Evolutionary conservation across 2,113 vertebrate genomes (phyloP), one percentile per base, ranked within the genome.

Genomic region (Gila orcuttii): DNA sequence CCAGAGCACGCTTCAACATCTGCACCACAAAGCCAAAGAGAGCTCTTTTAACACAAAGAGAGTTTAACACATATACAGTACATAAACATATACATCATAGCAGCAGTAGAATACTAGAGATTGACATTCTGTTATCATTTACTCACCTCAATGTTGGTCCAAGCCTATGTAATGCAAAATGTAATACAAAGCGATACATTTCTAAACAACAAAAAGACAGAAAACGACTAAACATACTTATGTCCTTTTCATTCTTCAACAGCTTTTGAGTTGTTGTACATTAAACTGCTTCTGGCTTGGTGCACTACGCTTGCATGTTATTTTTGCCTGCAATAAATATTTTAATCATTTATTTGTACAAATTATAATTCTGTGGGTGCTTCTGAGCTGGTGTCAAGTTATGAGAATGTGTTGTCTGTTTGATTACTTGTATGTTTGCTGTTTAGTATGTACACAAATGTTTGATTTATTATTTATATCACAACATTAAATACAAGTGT

Each of bases 1-100:
- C 92, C 87, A 97, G 86, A 77, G 97, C 97, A 86, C 91, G 94
- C 92, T 96, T 96, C 82, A 99, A 91, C 97, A 99, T 98, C 97
- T 99, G 33, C 17, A 84, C 6, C 12, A 50, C 8, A 13, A 76
- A 90, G 21, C 19, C n/a, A 81, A 23, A n/a, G n/a, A n/a, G n/a
- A n/a, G n/a, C n/a, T n/a, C n/a, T n/a, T 55, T 55, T 28, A 81
- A 64, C 12, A 47, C 8, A 11, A 78, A 90, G 9, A 10, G 7
- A 66, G 33, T 55, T 55, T 25, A 81, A 64, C n/a, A 59, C n/a
- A 31, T 62, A 33, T 17, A 36, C 33, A 66, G 8, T 71, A 71
- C 68, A 39, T 19, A 28, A 42, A 23, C 6, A 69, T 69, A 31
- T 31, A 68, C 36, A 39, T 4, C 60, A 64, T 28, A 64, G 11